phyloP scores from a whole-genome alignment of 92 coral and sea anemone species.

The Desmophyllum pertusum region DNA sequence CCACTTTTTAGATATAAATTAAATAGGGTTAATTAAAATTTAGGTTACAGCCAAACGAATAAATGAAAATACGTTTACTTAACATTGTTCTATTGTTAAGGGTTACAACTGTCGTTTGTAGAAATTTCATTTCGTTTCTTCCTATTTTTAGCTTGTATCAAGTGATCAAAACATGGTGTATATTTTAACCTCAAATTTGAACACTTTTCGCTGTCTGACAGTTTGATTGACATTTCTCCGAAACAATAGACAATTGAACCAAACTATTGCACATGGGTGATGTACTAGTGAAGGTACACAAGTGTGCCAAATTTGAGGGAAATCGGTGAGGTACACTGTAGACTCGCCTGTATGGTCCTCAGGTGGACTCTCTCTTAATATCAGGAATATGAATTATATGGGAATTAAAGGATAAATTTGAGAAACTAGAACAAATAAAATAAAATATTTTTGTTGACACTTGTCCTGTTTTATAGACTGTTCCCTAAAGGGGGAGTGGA shows the following conservation, averaged over 20 bases:
- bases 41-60: background rate
- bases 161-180: conserved; percentile 5
- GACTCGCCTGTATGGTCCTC: background rate
- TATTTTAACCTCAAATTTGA: conserved; percentile 8
- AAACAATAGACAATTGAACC: conserved; percentile 5
- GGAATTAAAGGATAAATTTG: no score
- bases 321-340: background rate
- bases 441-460: no score
- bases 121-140: background rate
- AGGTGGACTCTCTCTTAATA: background rate
- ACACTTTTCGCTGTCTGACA: background rate
- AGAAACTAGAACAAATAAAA: no score
- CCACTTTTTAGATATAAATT: background rate
- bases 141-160: background rate
- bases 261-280: background rate
- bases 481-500: no score
- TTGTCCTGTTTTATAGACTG: no score
- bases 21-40: background rate
- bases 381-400: no score
- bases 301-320: conserved; percentile 3
- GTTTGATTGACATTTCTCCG: conserved; percentile 23
- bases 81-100: background rate
- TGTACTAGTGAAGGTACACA: background rate
- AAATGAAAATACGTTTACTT: background rate
- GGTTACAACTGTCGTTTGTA: background rate